A percentile compares a stretch with the other conserved stretches of the same genome.
Evolutionary conservation across 2,888 invertebrate genomes (phyloP).

Genomic region (Cryptosula pallasiana): DNA sequence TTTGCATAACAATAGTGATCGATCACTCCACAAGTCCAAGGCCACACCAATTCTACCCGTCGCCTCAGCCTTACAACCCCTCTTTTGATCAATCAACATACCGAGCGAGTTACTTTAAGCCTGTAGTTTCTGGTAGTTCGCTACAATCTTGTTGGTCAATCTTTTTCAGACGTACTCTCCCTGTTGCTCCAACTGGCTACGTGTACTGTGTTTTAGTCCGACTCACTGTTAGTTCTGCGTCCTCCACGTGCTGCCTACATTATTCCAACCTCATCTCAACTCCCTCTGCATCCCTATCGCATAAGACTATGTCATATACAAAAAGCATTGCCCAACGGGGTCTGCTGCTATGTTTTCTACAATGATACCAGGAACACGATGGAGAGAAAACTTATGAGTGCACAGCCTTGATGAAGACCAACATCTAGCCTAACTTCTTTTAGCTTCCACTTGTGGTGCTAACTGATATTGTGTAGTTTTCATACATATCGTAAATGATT

Average conservation of each 20-base stretch:
- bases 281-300: not conserved
- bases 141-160: not conserved
- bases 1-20: not conserved
- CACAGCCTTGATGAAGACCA: too few species aligned
- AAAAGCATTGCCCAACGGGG: not conserved
- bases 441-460: too few species aligned
- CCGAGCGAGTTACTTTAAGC: not conserved
- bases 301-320: not conserved
- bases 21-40: not conserved
- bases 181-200: not conserved
- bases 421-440: too few species aligned
- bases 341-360: too few species aligned
- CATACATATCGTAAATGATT: too few species aligned
- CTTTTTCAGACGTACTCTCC: too few species aligned
- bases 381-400: too few species aligned
- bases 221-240: not conserved
- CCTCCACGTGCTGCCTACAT: not conserved
- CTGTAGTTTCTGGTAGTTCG: too few species aligned
- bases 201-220: not conserved
- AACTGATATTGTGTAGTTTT: too few species aligned
- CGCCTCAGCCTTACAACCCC: not conserved
- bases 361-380: too few species aligned
- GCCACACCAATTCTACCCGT: not conserved
- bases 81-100: not conserved
- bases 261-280: not conserved